Percentiles rank a stretch among this genome's conserved stretches.
These are phyloP conservation scores for Larimichthys crocea DNA, from an alignment of 2,113 vertebrate genomes.

Conservation along the genomic window DNA sequence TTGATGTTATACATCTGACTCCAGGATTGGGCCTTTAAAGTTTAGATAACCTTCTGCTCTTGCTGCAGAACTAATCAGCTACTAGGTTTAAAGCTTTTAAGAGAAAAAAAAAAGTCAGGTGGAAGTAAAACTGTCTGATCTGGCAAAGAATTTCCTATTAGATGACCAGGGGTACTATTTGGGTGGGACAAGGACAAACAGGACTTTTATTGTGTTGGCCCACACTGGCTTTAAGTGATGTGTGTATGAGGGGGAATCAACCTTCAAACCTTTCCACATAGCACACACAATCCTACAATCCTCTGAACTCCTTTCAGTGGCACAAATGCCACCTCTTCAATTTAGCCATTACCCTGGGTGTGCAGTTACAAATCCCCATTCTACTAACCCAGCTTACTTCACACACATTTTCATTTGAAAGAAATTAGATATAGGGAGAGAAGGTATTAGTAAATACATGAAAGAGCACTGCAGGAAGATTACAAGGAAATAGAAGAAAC, in stretches of 20 bases:
- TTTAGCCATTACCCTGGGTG: constrained; percentile 28
- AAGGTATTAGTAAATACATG: constrained; percentile 16
- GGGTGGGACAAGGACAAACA: constrained; percentile 34
- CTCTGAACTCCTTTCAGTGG: constrained; percentile 19
- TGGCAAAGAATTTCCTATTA: constrained; percentile 40
- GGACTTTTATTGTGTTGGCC: constrained; percentile 28
- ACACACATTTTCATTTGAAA: constrained; percentile 6
- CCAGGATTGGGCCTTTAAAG: background rate
- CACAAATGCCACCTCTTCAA: constrained; percentile 43
- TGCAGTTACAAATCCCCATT: constrained; percentile 56
- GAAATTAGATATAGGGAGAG: background rate
- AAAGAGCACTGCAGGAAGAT: background rate
- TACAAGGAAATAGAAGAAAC: background rate
- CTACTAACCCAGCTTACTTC: constrained; percentile 44
- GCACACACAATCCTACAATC: constrained; percentile 28
- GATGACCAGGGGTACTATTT: constrained; percentile 15
- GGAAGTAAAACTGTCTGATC: constrained; percentile 13
- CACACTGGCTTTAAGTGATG: constrained; percentile 2
- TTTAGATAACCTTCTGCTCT: constrained; percentile 1
- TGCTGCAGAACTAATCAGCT: background rate
- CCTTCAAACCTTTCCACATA: constrained; percentile 11
- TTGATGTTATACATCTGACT: background rate
- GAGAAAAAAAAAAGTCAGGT: background rate
- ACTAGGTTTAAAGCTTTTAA: background rate
- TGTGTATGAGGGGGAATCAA: constrained; percentile 5